Evolutionary conservation across 92 coral and sea anemone species (phyloP), one percentile per base, ranked within the genome.

Genomic region (Palythoa grandiflora): DNA sequence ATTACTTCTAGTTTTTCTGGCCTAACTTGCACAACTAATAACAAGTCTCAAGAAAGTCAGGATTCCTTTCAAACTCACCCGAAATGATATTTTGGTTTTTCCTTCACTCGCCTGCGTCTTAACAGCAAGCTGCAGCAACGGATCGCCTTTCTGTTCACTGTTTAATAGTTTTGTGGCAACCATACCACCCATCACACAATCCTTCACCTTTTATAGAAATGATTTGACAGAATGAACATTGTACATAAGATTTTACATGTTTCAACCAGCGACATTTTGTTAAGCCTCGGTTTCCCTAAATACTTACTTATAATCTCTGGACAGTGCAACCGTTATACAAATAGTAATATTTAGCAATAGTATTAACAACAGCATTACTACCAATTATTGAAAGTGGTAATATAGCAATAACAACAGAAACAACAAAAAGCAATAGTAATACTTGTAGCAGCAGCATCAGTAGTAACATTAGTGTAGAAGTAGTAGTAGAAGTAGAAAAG

Each of bases 11-110:
- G 50, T 44, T 5, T 4, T 4, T 8, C 50, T 4, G 50, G 50
- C 50, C 7, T 44, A 44, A 44, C 6, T 28, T 28, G 28, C 50
- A 37, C 40, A 71, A 28, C 28, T 28, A 28, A 28, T 28, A 28
- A 28, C 28, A 28, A 28, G 51, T 52, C 20, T 8, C 6, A 44
- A 44, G 7, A 4, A 1, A 17, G 11, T 63, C 70, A 35, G 15
- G 37, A 2, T 5, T 9, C 57, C 12, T 77, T 14, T 16, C 44
- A 40, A 40, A 39, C 85, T 80, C 53, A 80, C 85, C 85, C 39
- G 71, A 66, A 80, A 80, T 13, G 85, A 80, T 60, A 11, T 36
- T 44, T 80, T 80, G 74, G 63, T 48, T 61, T 80, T 80, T n/a
- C 7, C 73, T 38, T 68, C 28, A 20, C 54, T 63, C 1, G 85